Conservation (phyloP, 1,140 invertebrate species). For the Drosophila nigrodunni region DNA sequence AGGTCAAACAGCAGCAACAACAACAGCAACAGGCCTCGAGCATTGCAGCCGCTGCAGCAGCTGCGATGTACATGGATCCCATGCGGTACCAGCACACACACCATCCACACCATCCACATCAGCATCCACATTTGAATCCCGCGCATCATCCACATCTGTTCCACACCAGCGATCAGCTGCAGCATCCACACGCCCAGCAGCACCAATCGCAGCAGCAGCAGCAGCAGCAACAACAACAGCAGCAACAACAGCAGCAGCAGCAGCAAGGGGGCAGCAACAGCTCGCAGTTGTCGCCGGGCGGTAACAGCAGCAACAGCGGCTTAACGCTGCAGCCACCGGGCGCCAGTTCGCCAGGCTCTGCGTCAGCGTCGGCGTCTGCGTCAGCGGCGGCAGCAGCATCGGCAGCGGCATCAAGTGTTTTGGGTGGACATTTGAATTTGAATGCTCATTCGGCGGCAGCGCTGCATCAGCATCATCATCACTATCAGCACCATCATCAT, state of each 20-base stretch:
- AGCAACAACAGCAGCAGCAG: constrained; percentile 49
- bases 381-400: constrained; percentile 68
- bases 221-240: background rate
- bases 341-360: too few species aligned
- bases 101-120: constrained; percentile 78
- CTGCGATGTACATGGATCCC: constrained; percentile 84
- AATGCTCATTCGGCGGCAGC: constrained; percentile 67
- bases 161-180: constrained; percentile 82
- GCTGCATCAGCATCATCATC: constrained; percentile 78
- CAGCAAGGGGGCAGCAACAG: constrained; percentile 54
- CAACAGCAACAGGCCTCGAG: constrained; percentile 78
- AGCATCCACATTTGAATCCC: constrained; percentile 83
- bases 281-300: constrained; percentile 72
- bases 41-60: constrained; percentile 83
- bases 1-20: constrained; percentile 64
- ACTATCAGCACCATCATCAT: constrained; percentile 33
- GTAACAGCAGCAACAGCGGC: constrained; percentile 66
- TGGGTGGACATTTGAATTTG: constrained; percentile 68
- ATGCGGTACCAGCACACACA: constrained; percentile 84
- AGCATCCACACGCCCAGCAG: constrained; percentile 73
- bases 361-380: background rate
- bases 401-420: constrained; percentile 65
- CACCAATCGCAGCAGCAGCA: constrained; percentile 31
- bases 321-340: constrained; percentile 68
- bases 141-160: constrained; percentile 84